Base-by-base conservation (phyloP, 53 echinoderm and acorn worm species). In the Patiria pectinifera region DNA sequence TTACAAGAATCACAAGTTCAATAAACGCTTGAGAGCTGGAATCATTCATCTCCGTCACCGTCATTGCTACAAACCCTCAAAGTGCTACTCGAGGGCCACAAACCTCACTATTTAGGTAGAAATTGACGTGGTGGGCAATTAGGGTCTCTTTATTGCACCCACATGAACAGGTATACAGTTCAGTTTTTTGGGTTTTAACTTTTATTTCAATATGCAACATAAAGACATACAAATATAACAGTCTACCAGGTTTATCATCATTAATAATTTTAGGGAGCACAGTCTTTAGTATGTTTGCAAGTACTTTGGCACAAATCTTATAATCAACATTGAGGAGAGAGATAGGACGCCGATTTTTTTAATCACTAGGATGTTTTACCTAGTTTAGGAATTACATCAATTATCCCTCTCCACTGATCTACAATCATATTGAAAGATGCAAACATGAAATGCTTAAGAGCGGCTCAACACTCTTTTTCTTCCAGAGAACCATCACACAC, bases 301-400 rank as follows among this genome's bases (percentile, higher is more conserved):
- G 35, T 4, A 80, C 86, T 53, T 94, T 94, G 18, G 94, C 69
- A 35, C 76, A 53, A 60, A 94, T 93, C 18, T 93, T 94, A 83
- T 96, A 94, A 59, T 96, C 94, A 3, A 85, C 82, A 79, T 95
- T 96, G 66, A 96, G 77, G 4, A 96, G 78, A 22, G 94, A 87
- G 71, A 96, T 95, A 18, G 92, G 95, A 7, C 91, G 80, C 80
- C 87, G 93, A 59, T 91, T 96, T 22, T 91, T 92, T 45, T 95
- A 35, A 48, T 10, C 45, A 59, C 3, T 8, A 11, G 82, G 87
- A 71, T 93, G 35, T 81, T 76, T 93, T 94, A 63, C 83, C 94
- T 24, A 87, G 83, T 78, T 95, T 94, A 18, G 80, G 85, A 61
- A 93, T 93, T 21, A 93, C 66, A n/a, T 93, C 93, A 47, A 93